phyloP scores from a whole-genome alignment of 1,140 invertebrate species.

The Reticulitermes speratus region DNA sequence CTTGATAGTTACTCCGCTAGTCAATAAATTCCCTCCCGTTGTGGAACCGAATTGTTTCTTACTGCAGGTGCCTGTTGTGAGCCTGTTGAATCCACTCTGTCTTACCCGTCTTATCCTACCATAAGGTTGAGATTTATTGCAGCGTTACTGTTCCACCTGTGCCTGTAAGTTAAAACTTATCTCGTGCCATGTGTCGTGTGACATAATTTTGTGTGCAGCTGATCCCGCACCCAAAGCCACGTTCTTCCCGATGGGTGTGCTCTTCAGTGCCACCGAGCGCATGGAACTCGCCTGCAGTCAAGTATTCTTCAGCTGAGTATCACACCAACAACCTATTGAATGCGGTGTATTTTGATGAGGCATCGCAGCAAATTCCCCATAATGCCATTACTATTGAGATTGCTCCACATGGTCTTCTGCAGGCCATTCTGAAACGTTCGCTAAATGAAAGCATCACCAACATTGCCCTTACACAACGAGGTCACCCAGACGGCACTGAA shows the following conservation, averaged over 20 bases:
- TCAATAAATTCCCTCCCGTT: no score
- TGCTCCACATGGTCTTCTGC: slow-evolving; percentile 58
- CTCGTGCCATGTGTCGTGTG: neutral
- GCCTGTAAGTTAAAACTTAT: neutral
- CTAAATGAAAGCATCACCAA: slow-evolving; percentile 49
- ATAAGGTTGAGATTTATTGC: no score
- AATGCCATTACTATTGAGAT: slow-evolving; percentile 60
- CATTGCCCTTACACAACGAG: slow-evolving; percentile 56
- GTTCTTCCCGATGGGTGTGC: slow-evolving; percentile 57
- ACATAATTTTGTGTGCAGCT: slow-evolving; percentile 41
- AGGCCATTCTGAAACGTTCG: slow-evolving; percentile 57
- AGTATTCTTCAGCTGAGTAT: slow-evolving; percentile 59
- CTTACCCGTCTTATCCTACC: no score
- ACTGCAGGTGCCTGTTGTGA: no score
- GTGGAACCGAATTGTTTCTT: no score
- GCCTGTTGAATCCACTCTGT: no score
- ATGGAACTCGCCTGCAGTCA: slow-evolving; percentile 53
- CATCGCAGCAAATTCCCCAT: slow-evolving; percentile 55
- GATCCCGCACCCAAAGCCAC: slow-evolving; percentile 49
- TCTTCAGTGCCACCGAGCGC: slow-evolving; percentile 54
- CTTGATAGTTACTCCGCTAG: no score
- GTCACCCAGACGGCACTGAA: neutral
- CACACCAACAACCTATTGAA: slow-evolving; percentile 62
- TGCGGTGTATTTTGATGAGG: slow-evolving; percentile 57
- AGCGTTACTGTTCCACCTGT: no score